Evolutionary conservation across 1,140 invertebrate genomes (phyloP), one percentile per base, ranked within the genome.

Genomic region (Drosophila watanabei): DNA sequence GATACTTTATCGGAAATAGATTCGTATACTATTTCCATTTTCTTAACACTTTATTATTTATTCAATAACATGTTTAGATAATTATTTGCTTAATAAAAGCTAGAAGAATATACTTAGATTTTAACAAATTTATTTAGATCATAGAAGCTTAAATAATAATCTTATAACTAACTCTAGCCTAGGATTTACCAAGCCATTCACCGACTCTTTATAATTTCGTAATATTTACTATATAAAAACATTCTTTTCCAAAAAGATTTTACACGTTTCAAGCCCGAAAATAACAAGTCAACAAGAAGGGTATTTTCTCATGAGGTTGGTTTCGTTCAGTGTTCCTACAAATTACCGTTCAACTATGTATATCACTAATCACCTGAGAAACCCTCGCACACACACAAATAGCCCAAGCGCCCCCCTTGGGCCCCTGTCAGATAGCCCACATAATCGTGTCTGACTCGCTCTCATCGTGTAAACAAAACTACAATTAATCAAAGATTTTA

Each of bases 401-500:
- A 54, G 30, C 54, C 57, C 51, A 45, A 48, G 16, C n/a, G 24
- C 24, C 35, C 59, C 35, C 59, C 79, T 54, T 46, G 32, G 66
- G 37, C 79, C 62, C 75, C 70, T 54, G 66, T 49, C 64, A 62
- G 54, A 69, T 56, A 69, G 45, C 59, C 58, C 62, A 68, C 60
- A 79, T 88, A 87, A 83, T 86, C 83, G 79, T 59, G 75, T 56
- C 52, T 33, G 62, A 49, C 54, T 70, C 43, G 59, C 46, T 82
- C 66, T 77, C 69, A 75, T 52, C 86, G 32, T 79, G 86, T 89
- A 89, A 89, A 90, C 86, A 89, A 89, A 89, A 89, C 86, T 89
- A 86, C 86, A 89, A 89, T 89, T 89, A 89, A 89, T 89, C 86
- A 89, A 89, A 90, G 86, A 89, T 89, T 90, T 90, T 73, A 80